Base-by-base conservation (phyloP, 2,888 invertebrate species). In the Meteorus cinctellus region DNA sequence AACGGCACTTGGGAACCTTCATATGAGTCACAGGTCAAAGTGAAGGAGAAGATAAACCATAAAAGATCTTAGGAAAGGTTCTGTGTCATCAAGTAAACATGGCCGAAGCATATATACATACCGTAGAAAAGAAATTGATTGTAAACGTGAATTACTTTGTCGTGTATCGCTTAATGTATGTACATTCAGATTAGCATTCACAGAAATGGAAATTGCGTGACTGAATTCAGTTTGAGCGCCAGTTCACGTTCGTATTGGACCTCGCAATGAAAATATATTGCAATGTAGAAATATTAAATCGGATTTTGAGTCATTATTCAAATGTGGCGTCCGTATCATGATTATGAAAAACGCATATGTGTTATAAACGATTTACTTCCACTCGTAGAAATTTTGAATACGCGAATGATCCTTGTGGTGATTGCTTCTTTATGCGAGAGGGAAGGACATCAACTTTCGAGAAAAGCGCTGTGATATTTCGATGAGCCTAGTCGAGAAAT, bases 201-300 rank as follows among this genome's bases (percentile, higher is more conserved):
- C 55, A 69, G 70, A 75, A 83, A 81, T 80, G 81, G 82, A 81
- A 81, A 81, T 84, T 83, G 83, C 83, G 82, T 84, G 83, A 85
- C 81, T 79, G 75, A 78, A 71, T 68, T 77, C 80, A 82, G 82
- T 84, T 79, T 83, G 84, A 83, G 82, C 82, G 77, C 27, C 62
- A 62, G 80, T 41, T 12, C 41, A 41, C 8, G 12, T 12, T 8
- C 12, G 12, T 12, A 2, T 2, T 34, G 34, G 34, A 8, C 34
- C 8, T 34, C 4, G 4, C 5, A 34, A 34, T 34, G 34, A 34
- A 1, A 8, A 34, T 34, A 8, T 6, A 34, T 34, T 34, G 24
- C 34, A 34, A 8, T 6, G 34, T 2, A 34, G 1, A 8, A 34
- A 34, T 8, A 8, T 34, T 8, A 2, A 34, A 6, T 34, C 8